A percentile compares a stretch with the other conserved stretches of the same genome.
These are phyloP conservation scores for Chionomys nivalis DNA, from an alignment of 2,113 vertebrate species.

Conservation along the genomic window DNA sequence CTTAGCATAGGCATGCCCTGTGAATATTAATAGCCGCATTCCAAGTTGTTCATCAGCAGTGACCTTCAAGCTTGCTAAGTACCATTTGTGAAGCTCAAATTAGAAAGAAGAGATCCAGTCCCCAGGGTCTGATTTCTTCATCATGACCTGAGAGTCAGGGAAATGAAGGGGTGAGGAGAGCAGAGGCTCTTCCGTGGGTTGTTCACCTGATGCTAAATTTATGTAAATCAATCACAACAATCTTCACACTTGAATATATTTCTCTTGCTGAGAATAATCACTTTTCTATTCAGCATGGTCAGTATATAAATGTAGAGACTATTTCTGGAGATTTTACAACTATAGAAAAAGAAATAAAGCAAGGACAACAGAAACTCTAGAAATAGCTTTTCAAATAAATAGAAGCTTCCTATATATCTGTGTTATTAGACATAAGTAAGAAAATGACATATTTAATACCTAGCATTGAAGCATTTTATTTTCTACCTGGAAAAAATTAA, in stretches of 20 bases:
- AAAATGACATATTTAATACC: neutral
- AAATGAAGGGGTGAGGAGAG: neutral
- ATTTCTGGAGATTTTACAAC: conserved; percentile 16
- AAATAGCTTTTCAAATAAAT: neutral
- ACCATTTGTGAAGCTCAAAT: conserved; percentile 56
- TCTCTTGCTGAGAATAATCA: conserved; percentile 14
- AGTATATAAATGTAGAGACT: neutral
- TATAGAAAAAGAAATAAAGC: neutral
- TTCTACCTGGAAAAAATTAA: neutral
- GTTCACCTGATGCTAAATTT: conserved; percentile 25
- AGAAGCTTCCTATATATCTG: neutral
- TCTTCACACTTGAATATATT: conserved; percentile 21
- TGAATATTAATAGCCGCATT: conserved; percentile 78
- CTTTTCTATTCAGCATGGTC: neutral
- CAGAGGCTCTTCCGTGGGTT: neutral
- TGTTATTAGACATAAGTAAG: neutral
- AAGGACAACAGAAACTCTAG: neutral
- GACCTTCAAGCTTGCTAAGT: conserved; percentile 73
- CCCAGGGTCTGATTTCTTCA: conserved; percentile 48
- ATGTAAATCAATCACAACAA: conserved; percentile 50
- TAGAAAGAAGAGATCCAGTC: conserved; percentile 56
- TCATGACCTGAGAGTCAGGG: conserved; percentile 7
- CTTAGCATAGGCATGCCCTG: conserved; percentile 63
- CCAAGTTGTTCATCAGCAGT: conserved; percentile 63
- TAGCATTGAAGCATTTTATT: neutral